Conservation (phyloP, 2,797 vertebrate genomes). For the Macrochelys suwanniensis region DNA sequence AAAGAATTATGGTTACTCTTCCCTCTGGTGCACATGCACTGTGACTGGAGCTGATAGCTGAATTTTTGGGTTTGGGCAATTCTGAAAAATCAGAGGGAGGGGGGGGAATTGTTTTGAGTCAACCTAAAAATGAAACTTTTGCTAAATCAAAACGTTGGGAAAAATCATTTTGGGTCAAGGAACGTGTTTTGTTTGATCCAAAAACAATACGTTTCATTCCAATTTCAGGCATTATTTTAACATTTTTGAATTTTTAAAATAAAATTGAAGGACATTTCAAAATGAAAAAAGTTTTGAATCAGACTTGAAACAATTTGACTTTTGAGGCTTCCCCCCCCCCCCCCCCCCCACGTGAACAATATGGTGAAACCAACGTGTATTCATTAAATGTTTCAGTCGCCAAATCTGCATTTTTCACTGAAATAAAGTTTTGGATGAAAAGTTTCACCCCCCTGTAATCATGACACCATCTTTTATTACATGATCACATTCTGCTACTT, state of each 20-base stretch:
- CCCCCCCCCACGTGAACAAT: neutral
- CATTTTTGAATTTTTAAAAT: neutral
- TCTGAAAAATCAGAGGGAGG: neutral
- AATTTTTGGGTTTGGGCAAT: neutral
- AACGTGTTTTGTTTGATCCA: too few relatives aligned
- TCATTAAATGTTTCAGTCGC: neutral
- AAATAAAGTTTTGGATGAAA: neutral
- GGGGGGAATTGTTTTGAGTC: neutral
- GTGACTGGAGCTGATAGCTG: neutral
- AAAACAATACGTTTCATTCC: neutral
- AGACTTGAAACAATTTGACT: too few relatives aligned
- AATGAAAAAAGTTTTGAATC: neutral
- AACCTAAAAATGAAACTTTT: neutral
- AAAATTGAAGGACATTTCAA: neutral
- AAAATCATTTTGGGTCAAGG: neutral
- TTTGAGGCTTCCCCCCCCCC: too few relatives aligned
- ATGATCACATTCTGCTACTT: neutral
- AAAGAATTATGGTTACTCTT: neutral
- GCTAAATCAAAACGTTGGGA: neutral
- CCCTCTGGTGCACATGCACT: neutral
- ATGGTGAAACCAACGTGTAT: neutral
- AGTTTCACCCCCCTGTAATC: neutral
- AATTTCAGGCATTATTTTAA: neutral
- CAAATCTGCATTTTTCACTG: neutral
- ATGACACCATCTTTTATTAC: neutral